Percentiles rank a stretch among this genome's conserved stretches.
phyloP scores from a whole-genome alignment of 1,140 invertebrate genomes.

The Drosophila repleta region DNA sequence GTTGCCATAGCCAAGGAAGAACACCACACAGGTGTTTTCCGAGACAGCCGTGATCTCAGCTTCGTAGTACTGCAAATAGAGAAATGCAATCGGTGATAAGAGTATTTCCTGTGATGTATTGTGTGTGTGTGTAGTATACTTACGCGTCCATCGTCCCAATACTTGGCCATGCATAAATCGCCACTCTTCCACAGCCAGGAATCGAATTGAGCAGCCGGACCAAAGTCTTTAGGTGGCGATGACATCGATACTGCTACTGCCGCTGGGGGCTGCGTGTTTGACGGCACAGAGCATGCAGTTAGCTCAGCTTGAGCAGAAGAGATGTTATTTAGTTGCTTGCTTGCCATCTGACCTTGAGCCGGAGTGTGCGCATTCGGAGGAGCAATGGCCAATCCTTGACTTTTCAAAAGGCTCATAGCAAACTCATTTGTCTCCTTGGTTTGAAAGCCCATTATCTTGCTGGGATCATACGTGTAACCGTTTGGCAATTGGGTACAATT shows the following conservation, averaged over 20 bases:
- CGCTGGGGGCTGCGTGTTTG: conserved; percentile 34
- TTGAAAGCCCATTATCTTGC: conserved; percentile 86
- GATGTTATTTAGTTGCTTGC: neutral
- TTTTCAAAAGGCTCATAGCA: conserved; percentile 85
- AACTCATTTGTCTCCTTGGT: conserved; percentile 86
- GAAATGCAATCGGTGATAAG: neutral
- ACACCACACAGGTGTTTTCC: conserved; percentile 91
- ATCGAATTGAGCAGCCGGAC: conserved; percentile 44
- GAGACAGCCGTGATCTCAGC: conserved; percentile 92
- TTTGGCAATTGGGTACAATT: conserved; percentile 76
- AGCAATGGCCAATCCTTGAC: conserved; percentile 57
- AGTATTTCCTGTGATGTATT: neutral
- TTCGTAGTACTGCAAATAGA: conserved; percentile 91
- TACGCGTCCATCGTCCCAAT: conserved; percentile 96
- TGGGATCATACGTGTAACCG: conserved; percentile 85
- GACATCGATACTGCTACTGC: neutral
- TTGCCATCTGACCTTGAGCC: neutral
- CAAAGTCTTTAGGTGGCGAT: conserved; percentile 42
- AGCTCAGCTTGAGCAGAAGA: conserved; percentile 11
- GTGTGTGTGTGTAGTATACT: conserved; percentile 57
- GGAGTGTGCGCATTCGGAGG: conserved; percentile 9
- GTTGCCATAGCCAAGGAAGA: conserved; percentile 94
- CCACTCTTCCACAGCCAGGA: conserved; percentile 89
- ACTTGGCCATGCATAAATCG: conserved; percentile 93
- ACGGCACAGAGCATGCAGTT: neutral